These are phyloP conservation scores for Eupsilia transversa DNA, from an alignment of 2,888 invertebrate genomes.

Conservation along the genomic window DNA sequence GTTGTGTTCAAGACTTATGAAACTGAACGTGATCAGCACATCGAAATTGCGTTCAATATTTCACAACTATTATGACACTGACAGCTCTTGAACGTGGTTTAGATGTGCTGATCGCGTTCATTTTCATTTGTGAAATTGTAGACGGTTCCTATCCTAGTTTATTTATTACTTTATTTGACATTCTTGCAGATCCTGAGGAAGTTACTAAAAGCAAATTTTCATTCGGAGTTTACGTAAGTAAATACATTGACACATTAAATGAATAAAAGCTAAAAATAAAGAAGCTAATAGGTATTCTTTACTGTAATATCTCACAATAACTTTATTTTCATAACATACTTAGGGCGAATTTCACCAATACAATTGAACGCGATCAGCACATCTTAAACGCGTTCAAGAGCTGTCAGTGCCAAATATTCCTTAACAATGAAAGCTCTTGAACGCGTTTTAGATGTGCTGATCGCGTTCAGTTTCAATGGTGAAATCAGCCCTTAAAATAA, in stretches of 20 bases:
- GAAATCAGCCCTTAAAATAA: too few relatives aligned
- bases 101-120: not conserved
- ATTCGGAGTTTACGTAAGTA: constrained; percentile 81
- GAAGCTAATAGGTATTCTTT: not conserved
- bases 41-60: not conserved
- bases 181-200: constrained; percentile 78
- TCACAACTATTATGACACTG: not conserved
- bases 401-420: too few relatives aligned
- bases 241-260: not conserved
- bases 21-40: not conserved
- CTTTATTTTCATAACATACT: not conserved
- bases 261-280: not conserved
- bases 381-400: too few relatives aligned
- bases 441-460: too few relatives aligned
- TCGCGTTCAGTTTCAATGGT: too few relatives aligned
- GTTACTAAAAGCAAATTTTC: constrained; percentile 69
- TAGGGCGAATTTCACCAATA: too few relatives aligned
- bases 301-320: not conserved
- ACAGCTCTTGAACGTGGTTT: not conserved
- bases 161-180: not conserved
- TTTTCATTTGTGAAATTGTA: not conserved
- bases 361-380: too few relatives aligned
- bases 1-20: not conserved
- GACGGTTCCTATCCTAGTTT: not conserved
- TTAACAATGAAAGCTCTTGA: too few relatives aligned